Base-by-base conservation (phyloP, 2,888 invertebrate genomes). In the Trimorus sp. region DNA sequence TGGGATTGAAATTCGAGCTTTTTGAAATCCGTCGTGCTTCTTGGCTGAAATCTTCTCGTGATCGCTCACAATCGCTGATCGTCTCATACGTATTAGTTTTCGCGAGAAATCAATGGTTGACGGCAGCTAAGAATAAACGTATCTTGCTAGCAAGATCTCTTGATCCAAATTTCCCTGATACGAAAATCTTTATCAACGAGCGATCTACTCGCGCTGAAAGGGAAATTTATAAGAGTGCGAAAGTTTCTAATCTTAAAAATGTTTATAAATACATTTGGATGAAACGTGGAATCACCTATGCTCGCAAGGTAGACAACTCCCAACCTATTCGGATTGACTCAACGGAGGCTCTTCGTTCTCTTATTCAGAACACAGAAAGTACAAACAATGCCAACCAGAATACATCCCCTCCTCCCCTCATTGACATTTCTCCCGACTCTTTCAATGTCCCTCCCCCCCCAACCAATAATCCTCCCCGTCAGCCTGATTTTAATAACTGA, bases 251-350 rank as follows among this genome's bases (percentile, higher is more conserved):
- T 11, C 16, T 26, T 8, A 15, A 15, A 16, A 4, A 59, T 26
- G 26, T 9, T 9, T 59, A 40, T 15, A 59, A 59, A 59, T 59
- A 59, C 38, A 15, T 59, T 12, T 59, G 59, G 59, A 59, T 59
- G 59, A 14, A 26, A 16, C 8, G 59, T 5, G 38, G 59, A 7
- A 15, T 59, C 1, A 59, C 59, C 12, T 59, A 59, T 26, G 14
- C n/a, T 11, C 12, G 38, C 11, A 45, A 45, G 45, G 1, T 6
- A 12, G 45, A 45, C 6, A 45, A n/a, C 26, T 26, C 26, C 1
- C 26, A 26, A 26, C 26, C 26, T 4, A 4, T 26, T 26, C 26
- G 26, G 26, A 26, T 26, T 26, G 26, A 26, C 26, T 26, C 26
- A 4, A 3, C 4, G 26, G 26, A 26, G 1, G 26, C 26, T 26